Base-by-base conservation (phyloP, 2,888 invertebrate species). In the Clepsis dumicolana region DNA sequence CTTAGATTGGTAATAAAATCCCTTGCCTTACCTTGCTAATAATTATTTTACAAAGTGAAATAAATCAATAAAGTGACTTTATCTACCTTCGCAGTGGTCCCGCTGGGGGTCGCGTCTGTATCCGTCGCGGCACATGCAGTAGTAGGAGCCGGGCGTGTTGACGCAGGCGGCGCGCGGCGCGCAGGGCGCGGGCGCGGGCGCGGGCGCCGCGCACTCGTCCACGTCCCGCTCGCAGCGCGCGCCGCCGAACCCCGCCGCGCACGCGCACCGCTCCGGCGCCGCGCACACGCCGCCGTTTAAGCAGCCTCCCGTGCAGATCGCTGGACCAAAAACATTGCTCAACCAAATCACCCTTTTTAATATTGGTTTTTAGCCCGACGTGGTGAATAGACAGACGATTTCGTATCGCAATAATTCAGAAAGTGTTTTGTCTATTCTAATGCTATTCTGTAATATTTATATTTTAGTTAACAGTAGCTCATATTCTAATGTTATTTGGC, bases 61-160 rank as follows among this genome's bases (percentile, higher is more conserved):
- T n/a, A n/a, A n/a, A n/a, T n/a, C n/a, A n/a, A n/a, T n/a, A n/a
- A 32, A 8, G 8, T 14, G 10, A 4, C 35, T 10, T n/a, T n/a
- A 0, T 4, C 5, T 86, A 95, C 95, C 95, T 93, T 95, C 93
- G 81, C 96, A 96, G 74, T 94, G 94, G 89, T 95, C 86, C 10
- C 94, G 94, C 57, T 94, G 94, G 70, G 95, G 94, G 70, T 88
- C 86, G 32, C 86, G 80, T 21, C 95, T 94, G 90, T 96, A 98
- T 4, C 98, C 98, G 67, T 95, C 94, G 75, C 96, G 95, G 88
- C 98, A 98, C 77, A 96, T 96, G 90, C 98, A 98, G 88, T 97
- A 96, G 92, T 97, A 97, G 95, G 97, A 97, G 76, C 98, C 98
- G 52, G 97, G 97, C 94, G 96, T 96, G 91, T 98, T 98, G 88